These are phyloP conservation scores for Mystacides longicornis DNA, from an alignment of 2,888 invertebrate genomes.

Conservation along the genomic window DNA sequence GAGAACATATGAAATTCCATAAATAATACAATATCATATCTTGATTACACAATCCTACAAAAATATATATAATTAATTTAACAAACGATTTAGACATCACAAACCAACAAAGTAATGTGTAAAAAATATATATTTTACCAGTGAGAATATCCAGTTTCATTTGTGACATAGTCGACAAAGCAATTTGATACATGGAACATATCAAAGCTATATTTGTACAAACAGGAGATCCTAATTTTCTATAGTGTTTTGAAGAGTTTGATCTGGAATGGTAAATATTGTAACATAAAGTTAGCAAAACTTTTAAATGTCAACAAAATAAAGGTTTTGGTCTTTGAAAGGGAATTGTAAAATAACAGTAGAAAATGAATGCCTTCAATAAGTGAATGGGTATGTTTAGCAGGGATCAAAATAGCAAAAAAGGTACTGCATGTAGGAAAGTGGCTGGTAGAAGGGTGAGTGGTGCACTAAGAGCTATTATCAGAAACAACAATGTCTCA, in stretches of 20 bases:
- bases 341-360: too few relatives aligned
- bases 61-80: not conserved
- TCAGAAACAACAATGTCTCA: too few relatives aligned
- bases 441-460: too few relatives aligned
- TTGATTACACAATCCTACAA: conserved; percentile 83
- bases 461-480: too few relatives aligned
- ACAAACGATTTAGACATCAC: not conserved
- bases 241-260: conserved; percentile 57
- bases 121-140: conserved; percentile 46
- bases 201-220: conserved; percentile 76
- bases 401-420: too few relatives aligned
- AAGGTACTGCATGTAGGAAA: too few relatives aligned
- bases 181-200: conserved; percentile 88
- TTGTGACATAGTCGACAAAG: conserved; percentile 82
- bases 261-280: conserved; percentile 35
- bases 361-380: too few relatives aligned
- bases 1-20: conserved; percentile 83
- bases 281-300: too few relatives aligned
- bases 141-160: conserved; percentile 88
- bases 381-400: too few relatives aligned
- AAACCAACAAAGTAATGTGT: not conserved
- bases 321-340: too few relatives aligned
- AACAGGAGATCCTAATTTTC: conserved; percentile 74
- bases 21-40: conserved; percentile 82
- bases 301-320: too few relatives aligned